A percentile compares a stretch with the other conserved stretches of the same genome.
phyloP scores from a whole-genome alignment of 2,113 vertebrate genomes.

The Marmota flaviventris region DNA sequence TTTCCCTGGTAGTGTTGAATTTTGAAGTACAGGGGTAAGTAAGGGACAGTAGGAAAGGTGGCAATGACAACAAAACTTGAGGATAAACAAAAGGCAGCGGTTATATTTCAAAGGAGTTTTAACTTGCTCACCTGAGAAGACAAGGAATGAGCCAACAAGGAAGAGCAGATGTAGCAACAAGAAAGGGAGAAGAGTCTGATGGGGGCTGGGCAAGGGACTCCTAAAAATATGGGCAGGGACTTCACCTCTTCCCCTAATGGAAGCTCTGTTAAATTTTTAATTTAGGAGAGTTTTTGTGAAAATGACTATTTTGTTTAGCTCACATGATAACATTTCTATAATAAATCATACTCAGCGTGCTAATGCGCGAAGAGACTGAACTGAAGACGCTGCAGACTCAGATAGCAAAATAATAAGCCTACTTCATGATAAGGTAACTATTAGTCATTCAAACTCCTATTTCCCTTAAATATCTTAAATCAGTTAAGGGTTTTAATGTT shows the following conservation, averaged over 20 bases:
- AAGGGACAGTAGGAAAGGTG: slow-evolving; percentile 78
- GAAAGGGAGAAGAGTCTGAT: slow-evolving; percentile 71
- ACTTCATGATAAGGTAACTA: slow-evolving; percentile 99
- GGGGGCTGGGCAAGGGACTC: slow-evolving; percentile 84
- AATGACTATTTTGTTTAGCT: slow-evolving; percentile 98
- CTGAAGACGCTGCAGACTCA: slow-evolving; percentile 99
- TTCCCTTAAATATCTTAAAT: slow-evolving; percentile 93
- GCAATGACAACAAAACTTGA: slow-evolving; percentile 68
- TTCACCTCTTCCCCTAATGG: slow-evolving; percentile 87
- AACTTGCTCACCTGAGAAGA: slow-evolving; percentile 79
- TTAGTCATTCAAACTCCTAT: slow-evolving; percentile 99
- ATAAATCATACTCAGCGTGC: slow-evolving; percentile 99
- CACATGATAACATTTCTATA: slow-evolving; percentile 99
- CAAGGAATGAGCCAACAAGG: slow-evolving; percentile 63
- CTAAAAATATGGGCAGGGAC: slow-evolving; percentile 80
- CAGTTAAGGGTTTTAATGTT: slow-evolving; percentile 90
- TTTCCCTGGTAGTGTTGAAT: slow-evolving; percentile 74
- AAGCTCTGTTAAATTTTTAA: slow-evolving; percentile 90
- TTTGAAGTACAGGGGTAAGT: slow-evolving; percentile 71
- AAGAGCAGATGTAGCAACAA: slow-evolving; percentile 59
- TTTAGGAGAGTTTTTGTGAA: slow-evolving; percentile 95
- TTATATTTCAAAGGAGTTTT: slow-evolving; percentile 65
- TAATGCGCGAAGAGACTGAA: slow-evolving; percentile 99
- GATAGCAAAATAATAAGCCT: slow-evolving; percentile 99
- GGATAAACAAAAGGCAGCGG: slow-evolving; percentile 72